phyloP scores from a whole-genome alignment of 2,113 vertebrate species.

The Sebastes schlegelii region DNA sequence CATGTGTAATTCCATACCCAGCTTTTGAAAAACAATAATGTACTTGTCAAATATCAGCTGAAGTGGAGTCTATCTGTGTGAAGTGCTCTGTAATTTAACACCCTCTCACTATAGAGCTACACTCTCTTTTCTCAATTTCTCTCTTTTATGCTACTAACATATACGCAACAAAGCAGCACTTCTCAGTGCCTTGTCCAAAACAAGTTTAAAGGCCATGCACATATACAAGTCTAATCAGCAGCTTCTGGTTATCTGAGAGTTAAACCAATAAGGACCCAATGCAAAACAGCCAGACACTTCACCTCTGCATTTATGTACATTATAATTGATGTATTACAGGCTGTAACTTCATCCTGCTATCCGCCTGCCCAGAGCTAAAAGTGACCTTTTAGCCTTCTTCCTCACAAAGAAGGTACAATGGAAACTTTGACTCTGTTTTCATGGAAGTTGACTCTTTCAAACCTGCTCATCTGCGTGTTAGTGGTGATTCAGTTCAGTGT shows the following conservation, averaged over 20 bases:
- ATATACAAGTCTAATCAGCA: not conserved
- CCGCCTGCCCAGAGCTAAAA: conserved; percentile 41
- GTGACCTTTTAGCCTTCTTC: conserved; percentile 51
- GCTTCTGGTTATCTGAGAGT: not conserved
- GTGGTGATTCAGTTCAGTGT: conserved; percentile 19
- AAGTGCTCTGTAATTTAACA: conserved; percentile 14
- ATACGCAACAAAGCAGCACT: not conserved
- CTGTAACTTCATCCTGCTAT: conserved; percentile 57
- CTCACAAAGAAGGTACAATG: conserved; percentile 40
- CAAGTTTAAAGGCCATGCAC: not conserved
- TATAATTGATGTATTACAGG: conserved; percentile 34
- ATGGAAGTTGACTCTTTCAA: conserved; percentile 22
- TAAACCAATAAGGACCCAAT: not conserved
- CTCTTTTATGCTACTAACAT: not conserved
- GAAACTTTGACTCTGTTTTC: conserved; percentile 23
- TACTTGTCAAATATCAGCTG: not conserved
- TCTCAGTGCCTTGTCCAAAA: not conserved
- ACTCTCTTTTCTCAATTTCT: not conserved
- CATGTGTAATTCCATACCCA: not conserved
- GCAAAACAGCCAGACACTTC: not conserved
- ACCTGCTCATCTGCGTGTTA: not conserved
- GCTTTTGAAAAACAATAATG: not conserved
- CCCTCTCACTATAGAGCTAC: not conserved
- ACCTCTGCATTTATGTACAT: not conserved
- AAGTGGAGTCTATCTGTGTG: not conserved